These are phyloP conservation scores for Choristoneura fumiferana DNA, from an alignment of 1,140 invertebrate species.

Conservation along the genomic window DNA sequence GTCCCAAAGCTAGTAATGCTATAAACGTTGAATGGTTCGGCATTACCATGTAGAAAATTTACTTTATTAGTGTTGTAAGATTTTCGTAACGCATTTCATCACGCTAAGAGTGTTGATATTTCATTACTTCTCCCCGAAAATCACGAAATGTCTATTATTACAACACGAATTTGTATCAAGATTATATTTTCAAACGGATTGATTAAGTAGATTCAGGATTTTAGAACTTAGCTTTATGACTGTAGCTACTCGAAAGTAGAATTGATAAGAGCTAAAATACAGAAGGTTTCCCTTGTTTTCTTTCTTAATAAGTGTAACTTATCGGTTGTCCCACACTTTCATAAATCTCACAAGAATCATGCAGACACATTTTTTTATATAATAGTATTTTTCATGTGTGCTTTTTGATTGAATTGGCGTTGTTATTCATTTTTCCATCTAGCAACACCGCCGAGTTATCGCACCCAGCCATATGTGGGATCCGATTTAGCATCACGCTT, in stretches of 20 bases:
- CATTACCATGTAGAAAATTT: too few relatives aligned
- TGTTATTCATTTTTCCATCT: constrained; percentile 6
- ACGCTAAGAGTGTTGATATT: neutral
- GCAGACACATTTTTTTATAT: too few relatives aligned
- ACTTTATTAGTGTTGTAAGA: neutral
- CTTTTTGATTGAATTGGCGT: neutral
- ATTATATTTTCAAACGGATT: constrained; percentile 3
- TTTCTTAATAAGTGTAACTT: too few relatives aligned
- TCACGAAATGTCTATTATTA: neutral
- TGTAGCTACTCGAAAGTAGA: too few relatives aligned
- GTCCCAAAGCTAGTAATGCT: too few relatives aligned
- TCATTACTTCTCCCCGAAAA: neutral
- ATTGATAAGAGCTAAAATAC: too few relatives aligned
- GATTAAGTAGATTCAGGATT: neutral
- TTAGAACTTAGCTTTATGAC: too few relatives aligned
- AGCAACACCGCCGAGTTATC: constrained; percentile 24
- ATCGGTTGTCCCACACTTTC: too few relatives aligned
- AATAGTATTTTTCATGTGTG: too few relatives aligned
- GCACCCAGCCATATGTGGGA: constrained; percentile 27
- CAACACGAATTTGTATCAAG: neutral
- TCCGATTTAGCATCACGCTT: constrained; percentile 25
- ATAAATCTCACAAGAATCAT: neutral
- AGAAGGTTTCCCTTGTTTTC: too few relatives aligned
- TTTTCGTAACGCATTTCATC: neutral
- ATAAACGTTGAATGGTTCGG: too few relatives aligned